Evolutionary conservation across 2,113 vertebrate genomes (phyloP).

Genomic region (Pithys albifrons): DNA sequence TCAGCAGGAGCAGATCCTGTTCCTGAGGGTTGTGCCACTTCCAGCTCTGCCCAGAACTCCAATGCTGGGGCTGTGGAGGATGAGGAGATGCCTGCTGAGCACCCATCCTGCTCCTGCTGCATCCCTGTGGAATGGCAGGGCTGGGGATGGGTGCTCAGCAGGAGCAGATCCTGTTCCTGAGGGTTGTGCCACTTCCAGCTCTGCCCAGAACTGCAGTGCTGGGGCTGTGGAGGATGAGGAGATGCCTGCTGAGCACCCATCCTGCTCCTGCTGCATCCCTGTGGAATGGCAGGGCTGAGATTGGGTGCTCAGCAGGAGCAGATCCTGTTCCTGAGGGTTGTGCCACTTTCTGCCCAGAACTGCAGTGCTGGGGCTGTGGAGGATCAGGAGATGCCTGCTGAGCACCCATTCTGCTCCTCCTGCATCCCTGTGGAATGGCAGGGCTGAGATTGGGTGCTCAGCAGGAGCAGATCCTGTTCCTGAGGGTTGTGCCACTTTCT

Average conservation of each 20-base stretch:
- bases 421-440: no score
- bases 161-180: background rate
- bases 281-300: background rate
- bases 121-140: background rate
- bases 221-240: background rate
- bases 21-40: background rate
- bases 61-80: background rate
- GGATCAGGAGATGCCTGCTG: no score
- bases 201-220: background rate
- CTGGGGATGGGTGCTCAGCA: background rate
- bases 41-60: background rate
- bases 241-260: no score
- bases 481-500: no score
- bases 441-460: no score
- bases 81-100: background rate
- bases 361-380: no score
- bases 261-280: background rate
- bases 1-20: no score
- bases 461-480: no score
- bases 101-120: background rate
- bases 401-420: no score
- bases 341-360: no score
- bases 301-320: no score
- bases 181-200: background rate
- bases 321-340: no score